Evolutionary conservation across 2,888 invertebrate genomes (phyloP).

Genomic region (Diogma glabrata): DNA sequence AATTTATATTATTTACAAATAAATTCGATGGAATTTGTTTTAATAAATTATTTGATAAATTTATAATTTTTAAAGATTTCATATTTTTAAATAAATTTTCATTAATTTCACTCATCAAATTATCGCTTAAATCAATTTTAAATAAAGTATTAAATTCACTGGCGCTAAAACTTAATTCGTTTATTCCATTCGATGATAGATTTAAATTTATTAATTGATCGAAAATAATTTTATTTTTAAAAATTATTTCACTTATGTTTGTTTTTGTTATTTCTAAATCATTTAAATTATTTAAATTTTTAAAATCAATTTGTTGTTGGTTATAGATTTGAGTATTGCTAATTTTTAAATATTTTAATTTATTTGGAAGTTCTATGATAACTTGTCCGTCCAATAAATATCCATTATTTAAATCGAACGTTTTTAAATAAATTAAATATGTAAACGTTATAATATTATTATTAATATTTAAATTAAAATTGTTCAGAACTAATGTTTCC

Average conservation of each 20-base stretch:
- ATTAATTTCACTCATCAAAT: not conserved
- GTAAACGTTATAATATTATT: not conserved
- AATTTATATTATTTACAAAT: not conserved
- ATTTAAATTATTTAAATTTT: not conserved
- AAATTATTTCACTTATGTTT: not conserved
- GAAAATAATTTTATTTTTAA: not conserved
- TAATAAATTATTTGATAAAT: not conserved
- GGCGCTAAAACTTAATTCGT: not conserved
- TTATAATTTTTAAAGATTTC: constrained; percentile 2
- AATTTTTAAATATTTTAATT: not conserved
- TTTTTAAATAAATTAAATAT: not conserved
- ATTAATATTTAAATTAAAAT: not conserved
- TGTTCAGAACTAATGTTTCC: not conserved
- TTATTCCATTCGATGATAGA: not conserved
- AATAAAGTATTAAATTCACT: not conserved
- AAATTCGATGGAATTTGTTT: not conserved
- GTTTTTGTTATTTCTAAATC: not conserved
- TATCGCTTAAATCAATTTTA: not conserved
- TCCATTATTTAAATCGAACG: not conserved
- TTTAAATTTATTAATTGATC: constrained; percentile 1
- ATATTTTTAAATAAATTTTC: not conserved
- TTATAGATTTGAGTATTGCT: not conserved
- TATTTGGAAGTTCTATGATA: no score
- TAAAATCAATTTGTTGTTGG: not conserved
- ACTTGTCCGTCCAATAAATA: not conserved